phyloP scores from a whole-genome alignment of 2,113 vertebrate species.

The Eidolon helvum region DNA sequence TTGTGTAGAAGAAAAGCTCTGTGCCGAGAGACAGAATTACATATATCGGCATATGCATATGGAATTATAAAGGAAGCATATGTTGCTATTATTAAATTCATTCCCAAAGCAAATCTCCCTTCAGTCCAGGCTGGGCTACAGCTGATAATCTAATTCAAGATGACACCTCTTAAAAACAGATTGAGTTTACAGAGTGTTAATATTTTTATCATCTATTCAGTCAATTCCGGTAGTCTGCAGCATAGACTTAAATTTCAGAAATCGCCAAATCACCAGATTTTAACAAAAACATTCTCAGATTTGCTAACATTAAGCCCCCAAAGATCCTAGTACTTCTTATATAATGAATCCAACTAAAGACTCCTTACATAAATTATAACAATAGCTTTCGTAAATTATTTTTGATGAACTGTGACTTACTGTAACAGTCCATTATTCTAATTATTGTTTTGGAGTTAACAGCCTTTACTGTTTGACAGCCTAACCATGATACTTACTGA shows the following conservation, averaged over 20 bases:
- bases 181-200: background rate
- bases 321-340: constrained; percentile 28
- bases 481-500: constrained; percentile 31
- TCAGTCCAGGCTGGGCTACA: background rate
- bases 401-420: constrained; percentile 37
- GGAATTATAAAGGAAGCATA: background rate
- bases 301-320: background rate
- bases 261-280: background rate
- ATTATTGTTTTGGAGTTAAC: constrained; percentile 42
- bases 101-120: constrained; percentile 2
- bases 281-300: constrained; percentile 7
- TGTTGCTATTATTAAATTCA: background rate
- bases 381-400: constrained; percentile 9
- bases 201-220: background rate
- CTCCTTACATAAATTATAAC: constrained; percentile 37
- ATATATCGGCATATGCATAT: background rate
- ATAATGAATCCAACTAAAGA: background rate
- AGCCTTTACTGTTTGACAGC: constrained; percentile 31
- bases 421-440: constrained; percentile 40
- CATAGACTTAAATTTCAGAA: constrained; percentile 33
- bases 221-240: background rate
- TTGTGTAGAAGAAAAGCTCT: background rate
- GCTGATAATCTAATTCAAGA: constrained; percentile 4
- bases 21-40: background rate
- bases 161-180: background rate